Base-by-base conservation (phyloP, 2,888 invertebrate genomes). In the Myathropa florea region DNA sequence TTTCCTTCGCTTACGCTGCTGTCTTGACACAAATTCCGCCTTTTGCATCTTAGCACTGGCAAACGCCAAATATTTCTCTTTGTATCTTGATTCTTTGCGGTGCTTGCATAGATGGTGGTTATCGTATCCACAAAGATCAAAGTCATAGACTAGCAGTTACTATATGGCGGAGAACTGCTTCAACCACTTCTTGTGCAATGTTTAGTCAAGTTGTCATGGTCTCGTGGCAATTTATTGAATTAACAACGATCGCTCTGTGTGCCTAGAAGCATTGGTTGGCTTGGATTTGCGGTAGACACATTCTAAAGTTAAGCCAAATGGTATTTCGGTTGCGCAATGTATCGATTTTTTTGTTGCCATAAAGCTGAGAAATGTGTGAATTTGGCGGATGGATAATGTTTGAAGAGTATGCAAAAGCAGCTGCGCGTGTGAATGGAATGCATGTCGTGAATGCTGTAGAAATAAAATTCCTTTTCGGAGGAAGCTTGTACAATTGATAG, bases 121-220 rank as follows among this genome's bases (percentile, higher is more conserved):
- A 71, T 18, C 46, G 64, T 83, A 67, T 78, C 83, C 39, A 71
- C 83, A 83, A 83, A 83, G 83, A 83, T 83, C 83, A 83, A 83
- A 83, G 83, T 83, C 83, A 83, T 72, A 78, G 78, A 83, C 72
- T 67, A 75, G 14, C 1, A 65, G 65, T 57, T 65, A 59, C 53
- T 57, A 55, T 59, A 75, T 75, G 36, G 36, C 64, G 36, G 21
- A 36, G 24, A 78, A 67, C 23, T 78, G 60, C n/a, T 33, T 78
- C 57, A 67, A 67, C 61, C 83, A 83, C 57, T 83, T 83, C 71
- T 83, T 83, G 78, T 72, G 72, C 67, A 83, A 83, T 67, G 46
- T 77, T 64, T 70, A 53, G 14, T 60, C 73, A 75, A 36, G 14
- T 39, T 70, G 61, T 26, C 53, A 53, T 68, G 55, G 39, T 65